Base-by-base conservation (phyloP, 2,113 vertebrate species). In the Acanthochromis polyacanthus region DNA sequence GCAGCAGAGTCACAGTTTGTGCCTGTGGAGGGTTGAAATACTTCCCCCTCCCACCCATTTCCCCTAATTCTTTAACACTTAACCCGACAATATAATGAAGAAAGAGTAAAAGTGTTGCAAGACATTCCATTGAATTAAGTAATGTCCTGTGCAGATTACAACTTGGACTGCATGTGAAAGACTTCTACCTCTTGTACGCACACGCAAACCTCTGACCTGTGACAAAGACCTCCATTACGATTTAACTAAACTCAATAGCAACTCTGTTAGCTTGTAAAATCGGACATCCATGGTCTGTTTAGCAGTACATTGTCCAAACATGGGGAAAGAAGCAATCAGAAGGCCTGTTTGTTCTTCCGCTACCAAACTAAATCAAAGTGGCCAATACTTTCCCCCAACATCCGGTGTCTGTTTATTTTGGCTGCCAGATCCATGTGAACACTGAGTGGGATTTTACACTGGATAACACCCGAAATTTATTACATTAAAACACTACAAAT, bases 351-450 rank as follows among this genome's bases (percentile, higher is more conserved):
- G 30, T 57, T 84, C 51, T 55, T 75, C 45, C 30, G 38, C 50
- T 71, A 58, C 75, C 62, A 68, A 81, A 78, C 55, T 58, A 82
- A 76, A 80, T 71, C 53, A 58, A 64, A 65, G 23, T 28, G 38
- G 69, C 65, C 64, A 51, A 63, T 84, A 77, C 77, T 75, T 68
- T n/a, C 74, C 69, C 20, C 59, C 59, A 72, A 79, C 91, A 90
- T 93, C 92, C 85, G 75, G 55, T 74, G 79, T 88, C 88, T 94
- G 91, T 93, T 93, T 90, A 82, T 71, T 61, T 93, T 93, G 92
- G 92, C 88, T 56, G 10, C 22, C 3, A 57, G 50, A 61, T 67
- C 72, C 62, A 23, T 85, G 81, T 85, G 85, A 89, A 86, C 82
- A 66, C 59, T 87, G 53, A 83, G 82, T 81, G 77, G 62, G 85